phyloP scores from a whole-genome alignment of 2,797 vertebrate species.

The Sphaeramia orbicularis region DNA sequence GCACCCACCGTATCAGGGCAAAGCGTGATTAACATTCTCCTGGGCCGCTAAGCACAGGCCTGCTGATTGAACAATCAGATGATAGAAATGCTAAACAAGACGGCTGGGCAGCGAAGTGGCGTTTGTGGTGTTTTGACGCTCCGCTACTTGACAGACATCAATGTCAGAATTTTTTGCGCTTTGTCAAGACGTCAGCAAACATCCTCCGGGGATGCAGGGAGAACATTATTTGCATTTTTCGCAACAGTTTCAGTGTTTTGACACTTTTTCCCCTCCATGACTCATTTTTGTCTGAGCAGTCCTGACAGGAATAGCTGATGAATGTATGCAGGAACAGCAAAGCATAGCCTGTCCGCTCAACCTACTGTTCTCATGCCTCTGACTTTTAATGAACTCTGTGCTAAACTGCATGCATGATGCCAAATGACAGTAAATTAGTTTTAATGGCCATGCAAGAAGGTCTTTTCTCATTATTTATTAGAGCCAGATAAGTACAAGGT shows the following conservation, averaged over 20 bases:
- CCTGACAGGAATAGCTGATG: slow-evolving; percentile 90
- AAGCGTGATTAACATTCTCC: slow-evolving; percentile 70
- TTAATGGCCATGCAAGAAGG: slow-evolving; percentile 15
- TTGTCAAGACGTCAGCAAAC: slow-evolving; percentile 91
- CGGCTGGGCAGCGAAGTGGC: slow-evolving; percentile 67
- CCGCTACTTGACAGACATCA: slow-evolving; percentile 92
- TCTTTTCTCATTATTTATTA: slow-evolving; percentile 29
- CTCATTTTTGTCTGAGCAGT: slow-evolving; percentile 85
- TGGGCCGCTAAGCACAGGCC: slow-evolving; percentile 51
- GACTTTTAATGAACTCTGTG: slow-evolving; percentile 52
- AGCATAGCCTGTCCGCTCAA: slow-evolving; percentile 27
- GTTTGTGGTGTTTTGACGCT: slow-evolving; percentile 73
- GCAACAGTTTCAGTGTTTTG: slow-evolving; percentile 90
- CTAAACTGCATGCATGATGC: slow-evolving; percentile 36
- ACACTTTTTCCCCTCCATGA: slow-evolving; percentile 87
- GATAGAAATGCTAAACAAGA: slow-evolving; percentile 70
- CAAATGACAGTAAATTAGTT: slow-evolving; percentile 22
- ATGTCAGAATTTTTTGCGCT: slow-evolving; percentile 88
- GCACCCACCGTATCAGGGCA: slow-evolving; percentile 39
- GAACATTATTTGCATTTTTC: slow-evolving; percentile 92
- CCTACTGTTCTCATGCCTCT: slow-evolving; percentile 17
- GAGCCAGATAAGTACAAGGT: slow-evolving; percentile 32
- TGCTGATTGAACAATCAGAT: slow-evolving; percentile 76
- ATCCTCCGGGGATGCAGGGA: slow-evolving; percentile 87
- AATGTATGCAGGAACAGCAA: slow-evolving; percentile 83